A percentile compares a stretch with the other conserved stretches of the same genome.
Evolutionary conservation across 2,888 invertebrate species (phyloP).

Genomic region (Sycophila texana): DNA sequence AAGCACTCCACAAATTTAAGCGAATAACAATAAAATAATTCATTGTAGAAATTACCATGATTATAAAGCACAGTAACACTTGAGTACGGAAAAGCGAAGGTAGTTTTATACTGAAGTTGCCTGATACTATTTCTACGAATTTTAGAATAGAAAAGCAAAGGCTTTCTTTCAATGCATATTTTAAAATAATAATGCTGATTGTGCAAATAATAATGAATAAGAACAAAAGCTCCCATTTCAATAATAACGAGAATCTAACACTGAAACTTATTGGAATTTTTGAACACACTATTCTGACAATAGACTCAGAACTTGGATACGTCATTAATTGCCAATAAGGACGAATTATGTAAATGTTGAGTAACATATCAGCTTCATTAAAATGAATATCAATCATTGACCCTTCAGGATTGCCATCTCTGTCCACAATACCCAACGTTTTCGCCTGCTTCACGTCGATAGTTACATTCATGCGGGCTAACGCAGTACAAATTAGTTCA

Average conservation of each 20-base stretch:
- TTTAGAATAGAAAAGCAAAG: too few species aligned
- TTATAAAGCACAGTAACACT: neutral
- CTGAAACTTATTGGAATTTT: neutral
- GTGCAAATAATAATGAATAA: too few species aligned
- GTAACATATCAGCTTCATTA: neutral
- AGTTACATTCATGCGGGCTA: slow-evolving; percentile 1
- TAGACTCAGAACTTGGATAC: neutral
- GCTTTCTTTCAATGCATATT: too few species aligned
- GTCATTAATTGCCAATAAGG: neutral
- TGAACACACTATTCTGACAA: too few species aligned
- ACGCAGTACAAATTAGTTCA: neutral
- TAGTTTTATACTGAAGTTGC: neutral
- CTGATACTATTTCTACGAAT: neutral
- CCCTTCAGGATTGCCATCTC: neutral
- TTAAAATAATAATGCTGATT: too few species aligned
- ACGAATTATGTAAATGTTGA: neutral
- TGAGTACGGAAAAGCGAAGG: neutral
- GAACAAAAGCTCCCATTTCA: neutral
- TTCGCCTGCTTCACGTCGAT: neutral
- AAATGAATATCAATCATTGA: neutral
- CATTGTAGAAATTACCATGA: neutral
- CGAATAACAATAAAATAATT: neutral
- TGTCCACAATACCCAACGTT: neutral
- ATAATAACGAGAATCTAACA: neutral
- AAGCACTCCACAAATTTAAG: neutral